Evolutionary conservation across 2,113 vertebrate species (phyloP).

Genomic region (Pteropus alecto): DNA sequence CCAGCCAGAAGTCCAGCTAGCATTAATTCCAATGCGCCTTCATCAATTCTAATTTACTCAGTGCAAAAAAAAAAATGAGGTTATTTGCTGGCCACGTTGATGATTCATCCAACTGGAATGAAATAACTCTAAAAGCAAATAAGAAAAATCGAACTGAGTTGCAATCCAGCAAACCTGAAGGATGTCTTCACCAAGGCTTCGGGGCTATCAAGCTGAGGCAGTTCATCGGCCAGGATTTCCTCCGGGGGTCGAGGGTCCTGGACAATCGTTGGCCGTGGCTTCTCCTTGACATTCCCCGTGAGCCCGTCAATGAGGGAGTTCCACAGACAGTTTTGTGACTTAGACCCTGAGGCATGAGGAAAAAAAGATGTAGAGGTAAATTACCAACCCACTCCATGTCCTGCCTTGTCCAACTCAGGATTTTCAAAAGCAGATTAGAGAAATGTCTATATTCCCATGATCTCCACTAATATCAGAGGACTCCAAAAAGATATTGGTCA

Average conservation of each 20-base stretch:
- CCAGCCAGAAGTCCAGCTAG: background rate
- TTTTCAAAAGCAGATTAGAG: background rate
- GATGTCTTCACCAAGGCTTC: conserved; percentile 94
- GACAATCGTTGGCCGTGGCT: conserved; percentile 82
- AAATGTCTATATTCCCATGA: background rate
- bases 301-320: conserved; percentile 90
- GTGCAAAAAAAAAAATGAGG: background rate
- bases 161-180: conserved; percentile 90
- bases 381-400: background rate
- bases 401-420: background rate
- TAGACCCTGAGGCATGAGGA: conserved; percentile 87
- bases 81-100: background rate
- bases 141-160: conserved; percentile 34
- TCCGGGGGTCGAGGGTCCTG: conserved; percentile 89
- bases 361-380: background rate
- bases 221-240: conserved; percentile 94
- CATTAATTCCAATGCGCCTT: conserved; percentile 1
- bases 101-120: background rate
- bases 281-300: conserved; percentile 87
- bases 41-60: conserved; percentile 10
- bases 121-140: background rate
- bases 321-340: conserved; percentile 95
- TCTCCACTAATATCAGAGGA: background rate
- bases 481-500: background rate
- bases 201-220: conserved; percentile 88